A percentile compares a stretch with the other conserved stretches of the same genome.
These are phyloP conservation scores for Willowsia nigromaculata DNA, from an alignment of 2,888 invertebrate genomes.

Conservation along the genomic window DNA sequence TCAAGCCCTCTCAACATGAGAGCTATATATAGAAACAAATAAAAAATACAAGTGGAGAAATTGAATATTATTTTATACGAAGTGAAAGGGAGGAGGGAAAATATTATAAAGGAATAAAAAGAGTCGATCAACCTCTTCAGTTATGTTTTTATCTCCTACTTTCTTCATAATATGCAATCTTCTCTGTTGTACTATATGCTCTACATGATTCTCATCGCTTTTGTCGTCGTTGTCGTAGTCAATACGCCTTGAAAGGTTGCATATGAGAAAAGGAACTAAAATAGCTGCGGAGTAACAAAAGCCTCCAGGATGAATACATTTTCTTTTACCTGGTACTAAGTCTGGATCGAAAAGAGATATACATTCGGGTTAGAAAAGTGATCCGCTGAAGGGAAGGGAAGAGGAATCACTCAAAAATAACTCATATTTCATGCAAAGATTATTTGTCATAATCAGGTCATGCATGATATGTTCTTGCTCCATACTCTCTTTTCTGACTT, in stretches of 20 bases:
- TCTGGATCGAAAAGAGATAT: background rate
- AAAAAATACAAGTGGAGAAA: background rate
- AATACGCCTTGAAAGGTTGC: slow-evolving; percentile 21
- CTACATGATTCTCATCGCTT: background rate
- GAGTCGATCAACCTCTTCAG: background rate
- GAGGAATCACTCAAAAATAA: background rate
- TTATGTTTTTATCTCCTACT: background rate
- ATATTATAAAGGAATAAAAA: background rate
- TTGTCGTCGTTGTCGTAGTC: background rate
- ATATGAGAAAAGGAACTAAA: background rate
- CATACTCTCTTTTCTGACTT: too few relatives aligned
- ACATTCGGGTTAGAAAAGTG: background rate
- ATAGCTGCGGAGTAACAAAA: background rate
- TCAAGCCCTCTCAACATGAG: too few relatives aligned
- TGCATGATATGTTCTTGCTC: background rate
- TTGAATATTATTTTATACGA: background rate
- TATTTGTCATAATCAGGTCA: slow-evolving; percentile 10
- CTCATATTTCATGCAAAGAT: slow-evolving; percentile 21
- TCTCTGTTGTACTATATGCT: too few relatives aligned
- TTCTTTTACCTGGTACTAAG: background rate
- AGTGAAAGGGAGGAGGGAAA: background rate
- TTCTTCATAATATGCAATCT: too few relatives aligned
- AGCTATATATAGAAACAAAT: background rate
- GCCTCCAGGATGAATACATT: background rate
- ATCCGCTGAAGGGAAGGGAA: background rate